Evolutionary conservation across 2,888 invertebrate genomes (phyloP), one percentile per base, ranked within the genome.

Genomic region (Hanleya hanleyi): DNA sequence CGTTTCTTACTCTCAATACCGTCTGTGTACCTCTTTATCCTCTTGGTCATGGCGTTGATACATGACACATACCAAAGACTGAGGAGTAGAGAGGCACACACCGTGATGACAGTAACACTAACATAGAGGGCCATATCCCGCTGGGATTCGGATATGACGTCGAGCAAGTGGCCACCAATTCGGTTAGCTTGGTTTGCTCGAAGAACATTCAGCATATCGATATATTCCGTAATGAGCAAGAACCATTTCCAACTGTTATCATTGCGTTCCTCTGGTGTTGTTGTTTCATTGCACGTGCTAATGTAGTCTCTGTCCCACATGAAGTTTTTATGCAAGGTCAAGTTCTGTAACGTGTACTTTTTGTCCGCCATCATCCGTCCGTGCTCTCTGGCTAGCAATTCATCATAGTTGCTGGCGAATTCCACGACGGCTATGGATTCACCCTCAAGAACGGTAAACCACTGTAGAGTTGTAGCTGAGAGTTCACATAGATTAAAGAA

Each of bases 21-120:
- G 3, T 64, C 36, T 26, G 64, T 64, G 35, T 37, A 64, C 12
- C 12, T n/a, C 38, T 64, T 33, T 1, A 64, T 35, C 1, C 37
- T 1, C 36, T 64, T 37, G 15, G 38, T 35, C 64, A 64, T 64
- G 18, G 37, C 26, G n/a, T 36, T 22, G 15, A 64, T 64, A 18
- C 64, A 15, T 18, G 64, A 36, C 3, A 29, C 64, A 35, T 64
- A 64, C 35, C 64, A 64, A 36, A 64, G n/a, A 64, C 64, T 64
- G 38, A 64, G 35, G 15, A 5, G 4, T 4, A 37, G 15, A 64
- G 35, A 64, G 3, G 64, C 64, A 3, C 3, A 18, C n/a, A 37
- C 36, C 9, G 36, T 36, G 22, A 37, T n/a, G 37, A 64, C 38
- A 18, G 38, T 18, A 9, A 37, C 37, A 12, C 15, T n/a, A 5